A percentile compares a stretch with the other conserved stretches of the same genome.
phyloP scores from a whole-genome alignment of 1,140 invertebrate species.

The Bombus confusus region DNA sequence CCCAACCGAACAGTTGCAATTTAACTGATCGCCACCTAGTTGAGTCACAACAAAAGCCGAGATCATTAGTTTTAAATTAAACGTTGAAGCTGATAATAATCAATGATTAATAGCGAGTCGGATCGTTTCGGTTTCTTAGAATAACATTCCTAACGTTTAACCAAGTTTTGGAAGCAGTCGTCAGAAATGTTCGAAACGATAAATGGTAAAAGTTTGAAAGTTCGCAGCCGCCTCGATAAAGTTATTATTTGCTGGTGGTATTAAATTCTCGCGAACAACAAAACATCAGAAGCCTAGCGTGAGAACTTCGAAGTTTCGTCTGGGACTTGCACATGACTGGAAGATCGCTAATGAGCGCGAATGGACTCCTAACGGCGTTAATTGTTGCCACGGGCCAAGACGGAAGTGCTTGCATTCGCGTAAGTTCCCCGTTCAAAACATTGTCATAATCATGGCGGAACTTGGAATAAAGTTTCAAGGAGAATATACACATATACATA shows the following conservation, averaged over 20 bases:
- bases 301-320: conserved; percentile 23
- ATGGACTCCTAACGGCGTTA: conserved; percentile 44
- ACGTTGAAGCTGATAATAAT: background rate
- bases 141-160: background rate
- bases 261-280: background rate
- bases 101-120: background rate
- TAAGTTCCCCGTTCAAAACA: conserved; percentile 54
- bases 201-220: background rate
- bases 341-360: conserved; percentile 51
- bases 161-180: background rate
- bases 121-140: background rate
- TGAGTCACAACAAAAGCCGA: background rate
- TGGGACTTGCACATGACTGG: conserved; percentile 21
- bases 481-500: background rate
- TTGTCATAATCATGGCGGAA: conserved; percentile 52
- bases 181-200: background rate
- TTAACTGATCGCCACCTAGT: no score
- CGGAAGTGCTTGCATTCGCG: conserved; percentile 51
- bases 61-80: background rate
- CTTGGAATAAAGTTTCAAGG: conserved; percentile 13
- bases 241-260: background rate
- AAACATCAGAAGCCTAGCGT: conserved; percentile 9
- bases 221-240: background rate
- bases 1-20: no score
- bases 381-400: conserved; percentile 51